phyloP scores from a whole-genome alignment of 2,113 vertebrate genomes.

The Heliornis fulica region DNA sequence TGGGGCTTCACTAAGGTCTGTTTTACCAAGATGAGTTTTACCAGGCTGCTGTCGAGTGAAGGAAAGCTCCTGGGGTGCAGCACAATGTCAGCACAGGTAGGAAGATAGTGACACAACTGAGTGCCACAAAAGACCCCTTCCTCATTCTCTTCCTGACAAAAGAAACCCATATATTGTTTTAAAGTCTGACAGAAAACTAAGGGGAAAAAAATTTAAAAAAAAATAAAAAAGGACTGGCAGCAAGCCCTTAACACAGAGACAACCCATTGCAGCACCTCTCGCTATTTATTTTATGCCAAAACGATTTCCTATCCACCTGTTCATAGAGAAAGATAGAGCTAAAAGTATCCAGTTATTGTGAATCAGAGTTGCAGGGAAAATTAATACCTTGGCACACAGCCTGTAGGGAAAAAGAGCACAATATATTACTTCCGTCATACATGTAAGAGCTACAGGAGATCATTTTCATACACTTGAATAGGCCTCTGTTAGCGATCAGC shows the following conservation, averaged over 20 bases:
- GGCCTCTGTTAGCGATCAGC: background rate
- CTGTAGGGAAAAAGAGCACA: constrained; percentile 34
- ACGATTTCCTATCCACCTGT: constrained; percentile 30
- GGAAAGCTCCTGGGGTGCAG: background rate
- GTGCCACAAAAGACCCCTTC: background rate
- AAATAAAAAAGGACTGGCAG: background rate
- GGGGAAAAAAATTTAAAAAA: no score
- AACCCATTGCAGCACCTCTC: background rate
- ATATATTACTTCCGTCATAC: constrained; percentile 22
- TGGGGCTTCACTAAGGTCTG: background rate
- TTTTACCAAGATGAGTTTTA: background rate
- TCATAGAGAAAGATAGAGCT: background rate
- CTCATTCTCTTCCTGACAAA: background rate
- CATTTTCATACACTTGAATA: background rate
- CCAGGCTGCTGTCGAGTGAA: background rate
- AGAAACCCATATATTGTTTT: background rate
- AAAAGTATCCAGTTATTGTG: constrained; percentile 17
- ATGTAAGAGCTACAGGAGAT: constrained; percentile 3
- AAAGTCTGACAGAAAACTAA: no score
- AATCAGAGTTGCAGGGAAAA: background rate
- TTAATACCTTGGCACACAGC: background rate
- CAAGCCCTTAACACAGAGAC: background rate
- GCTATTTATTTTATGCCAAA: constrained; percentile 11
- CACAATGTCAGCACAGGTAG: accelerated
- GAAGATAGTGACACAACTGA: background rate